Base-by-base conservation (phyloP, 2,888 invertebrate species). In the Sturmia bella region DNA sequence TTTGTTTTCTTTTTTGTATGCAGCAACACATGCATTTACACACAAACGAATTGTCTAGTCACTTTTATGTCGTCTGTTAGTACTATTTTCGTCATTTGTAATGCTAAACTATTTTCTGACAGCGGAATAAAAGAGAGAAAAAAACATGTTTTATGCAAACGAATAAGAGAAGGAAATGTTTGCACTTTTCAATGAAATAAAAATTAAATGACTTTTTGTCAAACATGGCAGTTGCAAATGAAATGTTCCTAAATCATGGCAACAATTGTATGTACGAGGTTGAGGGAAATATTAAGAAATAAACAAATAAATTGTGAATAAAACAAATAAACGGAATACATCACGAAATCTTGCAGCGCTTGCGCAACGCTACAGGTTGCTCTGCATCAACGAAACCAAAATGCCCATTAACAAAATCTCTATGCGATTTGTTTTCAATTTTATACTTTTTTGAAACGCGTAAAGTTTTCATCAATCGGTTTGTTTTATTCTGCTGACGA, bases 1-100 rank as follows among this genome's bases (percentile, higher is more conserved):
- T 32, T 2, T 27, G 2, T 17, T 54, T 32, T 21, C 15, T 37
- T 41, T 41, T 21, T 12, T 9, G 3, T 32, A 52, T 13, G 39
- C 21, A n/a, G 32, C 6, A 32, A 41, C 37, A 48, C 19, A 50
- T 19, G 50, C n/a, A 61, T 13, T 27, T 27, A 32, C 52, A 52
- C 56, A 59, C 56, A 64, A 50, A 61, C 59, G n/a, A 72, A 76
- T 41, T 72, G 75, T 76, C 76, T 72, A 76, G 76, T 80, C 70
- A 68, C 41, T 61, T 68, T 27, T 24, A 61, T 41, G 68, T 32
- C 3, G 7, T 32, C 3, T 32, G 32, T 32, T 9, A 6, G 9
- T 9, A 32, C 9, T 39, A 52, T 73, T 64, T 57, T 41, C 41
- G 11, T 61, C 66, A 72, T 72, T 61, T 78, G 41, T 66, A 57